These are phyloP conservation scores for Brachionus calyciflorus DNA, from an alignment of 1,140 invertebrate genomes.

Conservation along the genomic window DNA sequence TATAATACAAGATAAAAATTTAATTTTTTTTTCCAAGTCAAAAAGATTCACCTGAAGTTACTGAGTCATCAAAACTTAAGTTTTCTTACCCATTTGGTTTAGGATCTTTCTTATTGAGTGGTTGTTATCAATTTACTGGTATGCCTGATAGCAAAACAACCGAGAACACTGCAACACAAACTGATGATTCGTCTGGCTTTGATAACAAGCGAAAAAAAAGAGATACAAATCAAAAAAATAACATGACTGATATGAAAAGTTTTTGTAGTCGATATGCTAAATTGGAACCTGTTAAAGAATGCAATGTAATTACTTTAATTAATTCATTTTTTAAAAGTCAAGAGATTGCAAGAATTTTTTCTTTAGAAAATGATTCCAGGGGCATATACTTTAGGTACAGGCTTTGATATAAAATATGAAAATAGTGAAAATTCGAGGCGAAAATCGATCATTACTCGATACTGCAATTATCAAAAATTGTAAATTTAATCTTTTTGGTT, in stretches of 20 bases:
- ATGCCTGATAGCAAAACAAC: slow-evolving; percentile 10
- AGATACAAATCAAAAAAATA: not conserved
- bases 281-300: not conserved
- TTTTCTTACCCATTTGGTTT: slow-evolving; percentile 36
- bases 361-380: slow-evolving; percentile 39
- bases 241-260: slow-evolving; percentile 39
- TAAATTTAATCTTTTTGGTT: no score
- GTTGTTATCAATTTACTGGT: slow-evolving; percentile 24
- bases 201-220: slow-evolving; percentile 27
- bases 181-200: slow-evolving; percentile 30
- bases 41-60: slow-evolving; percentile 31
- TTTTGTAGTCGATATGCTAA: slow-evolving; percentile 41
- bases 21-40: not conserved
- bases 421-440: slow-evolving; percentile 44
- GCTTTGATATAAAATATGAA: slow-evolving; percentile 43
- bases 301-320: slow-evolving; percentile 43
- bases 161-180: not conserved
- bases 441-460: slow-evolving; percentile 15
- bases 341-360: not conserved
- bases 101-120: slow-evolving; percentile 10
- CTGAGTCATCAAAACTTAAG: not conserved
- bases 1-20: not conserved
- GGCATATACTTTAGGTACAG: slow-evolving; percentile 41
- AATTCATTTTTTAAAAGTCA: not conserved
- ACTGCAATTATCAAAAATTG: slow-evolving; percentile 47